These are phyloP conservation scores for Paramuricea clavata DNA, from an alignment of 92 coral and sea anemone species.

Conservation along the genomic window DNA sequence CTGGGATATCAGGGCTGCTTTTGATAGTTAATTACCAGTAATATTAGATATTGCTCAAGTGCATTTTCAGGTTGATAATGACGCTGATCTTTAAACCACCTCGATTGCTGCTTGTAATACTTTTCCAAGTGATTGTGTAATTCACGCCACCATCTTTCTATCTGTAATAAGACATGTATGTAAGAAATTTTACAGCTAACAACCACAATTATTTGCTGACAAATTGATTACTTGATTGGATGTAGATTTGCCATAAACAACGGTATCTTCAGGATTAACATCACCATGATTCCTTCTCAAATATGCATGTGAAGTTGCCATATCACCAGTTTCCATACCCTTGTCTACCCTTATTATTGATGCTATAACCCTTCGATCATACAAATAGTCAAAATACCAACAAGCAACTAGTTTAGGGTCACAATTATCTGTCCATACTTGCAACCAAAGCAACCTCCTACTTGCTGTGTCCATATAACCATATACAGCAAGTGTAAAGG, in stretches of 20 bases:
- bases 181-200: no score
- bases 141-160: not conserved
- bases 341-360: constrained; percentile 8
- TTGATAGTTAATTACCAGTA: no score
- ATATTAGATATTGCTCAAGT: not conserved
- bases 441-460: not conserved
- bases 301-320: constrained; percentile 14
- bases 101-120: not conserved
- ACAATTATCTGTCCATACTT: not conserved
- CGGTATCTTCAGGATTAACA: not conserved
- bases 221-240: not conserved
- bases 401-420: no score
- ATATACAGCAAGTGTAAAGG: constrained; percentile 1
- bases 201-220: no score
- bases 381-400: constrained; percentile 1
- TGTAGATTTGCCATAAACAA: constrained; percentile 3
- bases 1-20: no score
- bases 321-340: not conserved
- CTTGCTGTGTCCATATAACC: not conserved
- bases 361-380: not conserved
- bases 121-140: not conserved
- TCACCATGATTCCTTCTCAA: not conserved
- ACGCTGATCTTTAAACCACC: not conserved
- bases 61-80: not conserved
- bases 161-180: not conserved